A percentile compares a stretch with the other conserved stretches of the same genome.
Conservation (phyloP, 2,888 invertebrate genomes). For the Platyscelio sp. region DNA sequence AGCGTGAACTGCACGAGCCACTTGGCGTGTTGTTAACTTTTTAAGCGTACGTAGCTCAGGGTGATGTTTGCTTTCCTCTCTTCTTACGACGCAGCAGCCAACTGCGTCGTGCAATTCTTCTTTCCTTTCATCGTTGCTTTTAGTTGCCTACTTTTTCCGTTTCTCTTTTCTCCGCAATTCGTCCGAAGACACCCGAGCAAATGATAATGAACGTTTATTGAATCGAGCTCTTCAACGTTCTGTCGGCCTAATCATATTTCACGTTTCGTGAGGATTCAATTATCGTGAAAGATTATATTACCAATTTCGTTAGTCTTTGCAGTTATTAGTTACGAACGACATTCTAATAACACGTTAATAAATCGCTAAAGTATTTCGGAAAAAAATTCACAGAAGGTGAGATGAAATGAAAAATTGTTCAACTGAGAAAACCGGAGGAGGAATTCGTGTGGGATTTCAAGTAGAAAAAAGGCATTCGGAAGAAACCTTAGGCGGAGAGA, state of each 20-base stretch:
- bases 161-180: slow-evolving; percentile 2
- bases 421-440: slow-evolving; percentile 37
- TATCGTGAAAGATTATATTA: too few relatives aligned
- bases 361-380: slow-evolving; percentile 28
- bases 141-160: slow-evolving; percentile 27
- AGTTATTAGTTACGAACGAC: slow-evolving; percentile 14
- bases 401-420: slow-evolving; percentile 64
- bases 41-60: slow-evolving; percentile 64
- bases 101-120: slow-evolving; percentile 53
- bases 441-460: slow-evolving; percentile 59
- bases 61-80: slow-evolving; percentile 64
- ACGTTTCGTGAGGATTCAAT: background rate
- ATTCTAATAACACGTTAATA: slow-evolving; percentile 32
- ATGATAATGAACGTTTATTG: slow-evolving; percentile 33
- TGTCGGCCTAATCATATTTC: slow-evolving; percentile 9
- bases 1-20: slow-evolving; percentile 64
- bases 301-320: too few relatives aligned
- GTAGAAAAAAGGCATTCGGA: slow-evolving; percentile 61
- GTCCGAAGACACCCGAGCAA: slow-evolving; percentile 1
- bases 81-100: slow-evolving; percentile 46
- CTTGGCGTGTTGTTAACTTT: slow-evolving; percentile 66
- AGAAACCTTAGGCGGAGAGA: slow-evolving; percentile 36
- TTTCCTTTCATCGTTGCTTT: slow-evolving; percentile 25
- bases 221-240: background rate
- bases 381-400: slow-evolving; percentile 46